Conservation (phyloP, 2,113 vertebrate genomes). For the Todiramphus saurophagus region DNA sequence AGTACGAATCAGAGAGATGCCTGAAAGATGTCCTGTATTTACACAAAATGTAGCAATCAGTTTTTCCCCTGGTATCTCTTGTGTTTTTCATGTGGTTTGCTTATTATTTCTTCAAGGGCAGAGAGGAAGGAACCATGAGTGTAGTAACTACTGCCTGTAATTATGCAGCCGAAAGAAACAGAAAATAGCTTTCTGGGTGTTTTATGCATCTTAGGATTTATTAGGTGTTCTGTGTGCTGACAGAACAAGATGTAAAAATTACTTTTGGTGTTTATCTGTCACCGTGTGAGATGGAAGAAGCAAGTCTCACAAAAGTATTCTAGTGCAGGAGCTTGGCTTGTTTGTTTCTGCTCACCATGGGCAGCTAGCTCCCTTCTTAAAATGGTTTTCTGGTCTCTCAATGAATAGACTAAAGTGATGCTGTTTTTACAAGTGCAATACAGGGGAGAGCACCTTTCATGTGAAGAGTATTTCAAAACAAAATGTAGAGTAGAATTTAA, state of each 20-base stretch:
- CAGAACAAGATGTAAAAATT: constrained; percentile 9
- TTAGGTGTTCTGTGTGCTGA: constrained; percentile 10
- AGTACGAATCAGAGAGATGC: not conserved
- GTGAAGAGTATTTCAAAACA: not conserved
- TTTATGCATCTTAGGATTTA: not conserved
- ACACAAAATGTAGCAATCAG: not conserved
- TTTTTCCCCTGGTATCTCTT: not conserved
- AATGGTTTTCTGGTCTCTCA: not conserved
- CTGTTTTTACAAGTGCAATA: not conserved
- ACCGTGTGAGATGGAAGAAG: not conserved
- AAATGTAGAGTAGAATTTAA: not conserved
- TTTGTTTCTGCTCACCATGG: not conserved
- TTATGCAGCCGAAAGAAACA: not conserved
- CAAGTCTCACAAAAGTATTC: not conserved
- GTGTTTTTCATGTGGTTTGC: not conserved
- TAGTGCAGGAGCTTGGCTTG: not conserved
- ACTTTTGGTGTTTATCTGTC: not conserved
- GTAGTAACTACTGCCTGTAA: not conserved
- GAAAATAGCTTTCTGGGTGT: not conserved
- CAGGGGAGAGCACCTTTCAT: not conserved
- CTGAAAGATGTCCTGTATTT: not conserved
- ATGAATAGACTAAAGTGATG: not conserved
- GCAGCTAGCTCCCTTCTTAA: not conserved
- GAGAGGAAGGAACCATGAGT: not conserved
- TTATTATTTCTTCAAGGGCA: not conserved